Evolutionary conservation across 2,888 invertebrate species (phyloP).

Genomic region (Eilema sororculum): DNA sequence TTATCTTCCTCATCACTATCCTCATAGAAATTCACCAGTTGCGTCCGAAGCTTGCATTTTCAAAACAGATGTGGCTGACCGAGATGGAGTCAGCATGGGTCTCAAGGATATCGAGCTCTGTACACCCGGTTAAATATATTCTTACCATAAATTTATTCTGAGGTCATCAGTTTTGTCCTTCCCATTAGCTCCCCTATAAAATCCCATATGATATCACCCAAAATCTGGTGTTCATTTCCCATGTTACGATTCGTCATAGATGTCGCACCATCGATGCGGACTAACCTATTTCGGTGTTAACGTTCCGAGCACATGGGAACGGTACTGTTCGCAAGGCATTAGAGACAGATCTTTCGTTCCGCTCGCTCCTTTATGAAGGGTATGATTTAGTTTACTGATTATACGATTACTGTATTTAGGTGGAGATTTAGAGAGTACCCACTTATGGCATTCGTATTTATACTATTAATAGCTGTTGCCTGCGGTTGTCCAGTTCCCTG

Average conservation of each 20-base stretch:
- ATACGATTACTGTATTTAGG: constrained; percentile 8
- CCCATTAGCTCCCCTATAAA: constrained; percentile 6
- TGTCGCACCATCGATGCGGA: constrained; percentile 58
- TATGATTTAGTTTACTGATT: constrained; percentile 24
- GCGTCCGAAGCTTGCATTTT: no score
- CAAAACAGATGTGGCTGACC: no score
- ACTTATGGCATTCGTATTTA: not conserved
- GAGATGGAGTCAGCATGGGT: no score
- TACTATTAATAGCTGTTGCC: not conserved
- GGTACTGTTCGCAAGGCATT: constrained; percentile 72
- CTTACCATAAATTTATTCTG: not conserved
- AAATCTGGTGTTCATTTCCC: constrained; percentile 69
- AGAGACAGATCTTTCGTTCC: constrained; percentile 65
- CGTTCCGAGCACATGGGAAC: constrained; percentile 72
- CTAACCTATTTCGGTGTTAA: constrained; percentile 56
- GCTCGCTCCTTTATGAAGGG: constrained; percentile 44
- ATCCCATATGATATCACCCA: constrained; percentile 17
- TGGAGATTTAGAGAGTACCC: not conserved
- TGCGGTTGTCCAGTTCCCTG: no score
- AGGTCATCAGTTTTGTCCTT: not conserved
- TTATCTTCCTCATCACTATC: no score
- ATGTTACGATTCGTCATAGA: constrained; percentile 69
- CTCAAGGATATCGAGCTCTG: no score
- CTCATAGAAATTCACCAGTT: no score
- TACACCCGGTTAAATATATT: no score